phyloP scores from a whole-genome alignment of 2,888 invertebrate genomes.

The Tholera decimalis region DNA sequence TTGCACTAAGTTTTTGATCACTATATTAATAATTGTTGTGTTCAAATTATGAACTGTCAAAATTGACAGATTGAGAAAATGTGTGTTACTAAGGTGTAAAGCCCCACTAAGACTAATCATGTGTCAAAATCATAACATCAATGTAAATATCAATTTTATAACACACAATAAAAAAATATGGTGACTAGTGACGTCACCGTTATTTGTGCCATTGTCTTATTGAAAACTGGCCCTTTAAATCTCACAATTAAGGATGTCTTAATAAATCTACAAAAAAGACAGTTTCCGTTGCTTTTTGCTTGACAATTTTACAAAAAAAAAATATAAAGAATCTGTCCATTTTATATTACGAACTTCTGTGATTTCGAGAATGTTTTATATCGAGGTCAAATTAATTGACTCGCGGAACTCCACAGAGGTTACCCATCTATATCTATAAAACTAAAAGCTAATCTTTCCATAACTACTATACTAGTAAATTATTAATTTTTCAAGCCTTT shows the following conservation, averaged over 20 bases:
- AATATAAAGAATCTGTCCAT: slow-evolving; percentile 25
- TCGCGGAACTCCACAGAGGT: not conserved
- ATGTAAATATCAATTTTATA: slow-evolving; percentile 18
- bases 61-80: not conserved
- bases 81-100: slow-evolving; percentile 7
- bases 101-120: no score
- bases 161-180: slow-evolving; percentile 8
- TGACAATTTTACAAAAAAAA: not conserved
- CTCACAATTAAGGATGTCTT: not conserved
- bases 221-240: slow-evolving; percentile 16
- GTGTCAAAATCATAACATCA: not conserved
- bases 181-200: slow-evolving; percentile 8
- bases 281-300: slow-evolving; percentile 8
- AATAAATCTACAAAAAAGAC: slow-evolving; percentile 3
- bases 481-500: no score
- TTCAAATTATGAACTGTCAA: slow-evolving; percentile 10
- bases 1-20: slow-evolving; percentile 9
- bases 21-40: not conserved
- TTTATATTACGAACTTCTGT: slow-evolving; percentile 2
- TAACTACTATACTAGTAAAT: no score
- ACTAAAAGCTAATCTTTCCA: no score
- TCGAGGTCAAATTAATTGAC: not conserved
- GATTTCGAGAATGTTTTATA: not conserved
- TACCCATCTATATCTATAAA: no score
- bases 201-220: slow-evolving; percentile 43